A percentile compares a stretch with the other conserved stretches of the same genome.
Evolutionary conservation across 1,140 invertebrate species (phyloP).

Genomic region (Ectropis grisescens): DNA sequence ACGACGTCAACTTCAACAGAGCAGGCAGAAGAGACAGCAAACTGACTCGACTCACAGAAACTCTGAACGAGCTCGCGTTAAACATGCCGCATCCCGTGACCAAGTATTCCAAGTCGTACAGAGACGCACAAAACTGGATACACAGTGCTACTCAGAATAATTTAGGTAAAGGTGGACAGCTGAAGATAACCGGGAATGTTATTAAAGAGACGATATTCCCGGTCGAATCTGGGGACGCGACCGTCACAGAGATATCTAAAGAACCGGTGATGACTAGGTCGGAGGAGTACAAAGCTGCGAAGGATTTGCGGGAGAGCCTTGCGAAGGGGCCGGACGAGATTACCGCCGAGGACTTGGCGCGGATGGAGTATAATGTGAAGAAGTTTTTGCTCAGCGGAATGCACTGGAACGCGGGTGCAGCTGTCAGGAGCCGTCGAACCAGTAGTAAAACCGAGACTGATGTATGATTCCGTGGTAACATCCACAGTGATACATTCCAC

Average conservation of each 20-base stretch:
- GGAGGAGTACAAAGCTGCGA: constrained; percentile 23
- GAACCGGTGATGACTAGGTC: constrained; percentile 17
- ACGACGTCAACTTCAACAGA: constrained; percentile 42
- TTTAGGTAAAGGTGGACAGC: constrained; percentile 22
- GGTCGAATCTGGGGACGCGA: constrained; percentile 41
- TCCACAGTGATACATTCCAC: constrained; percentile 31
- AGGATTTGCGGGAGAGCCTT: constrained; percentile 32
- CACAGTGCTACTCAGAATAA: constrained; percentile 27
- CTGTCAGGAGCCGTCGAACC: constrained; percentile 48
- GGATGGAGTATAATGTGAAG: constrained; percentile 76
- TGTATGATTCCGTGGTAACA: constrained; percentile 52
- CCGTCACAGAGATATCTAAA: constrained; percentile 40
- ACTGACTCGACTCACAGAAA: constrained; percentile 46
- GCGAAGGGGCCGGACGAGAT: constrained; percentile 44
- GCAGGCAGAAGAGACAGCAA: constrained; percentile 40
- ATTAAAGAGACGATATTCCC: constrained; percentile 57
- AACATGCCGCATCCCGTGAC: constrained; percentile 62
- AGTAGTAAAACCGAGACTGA: constrained; percentile 71
- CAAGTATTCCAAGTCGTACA: constrained; percentile 50
- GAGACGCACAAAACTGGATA: constrained; percentile 38
- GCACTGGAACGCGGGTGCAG: constrained; percentile 62
- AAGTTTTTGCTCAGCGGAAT: constrained; percentile 73
- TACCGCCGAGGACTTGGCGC: constrained; percentile 66
- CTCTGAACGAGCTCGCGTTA: constrained; percentile 49
- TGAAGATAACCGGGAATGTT: constrained; percentile 33